Conservation (phyloP, 1,140 invertebrate species). For the Tribolium madens region DNA sequence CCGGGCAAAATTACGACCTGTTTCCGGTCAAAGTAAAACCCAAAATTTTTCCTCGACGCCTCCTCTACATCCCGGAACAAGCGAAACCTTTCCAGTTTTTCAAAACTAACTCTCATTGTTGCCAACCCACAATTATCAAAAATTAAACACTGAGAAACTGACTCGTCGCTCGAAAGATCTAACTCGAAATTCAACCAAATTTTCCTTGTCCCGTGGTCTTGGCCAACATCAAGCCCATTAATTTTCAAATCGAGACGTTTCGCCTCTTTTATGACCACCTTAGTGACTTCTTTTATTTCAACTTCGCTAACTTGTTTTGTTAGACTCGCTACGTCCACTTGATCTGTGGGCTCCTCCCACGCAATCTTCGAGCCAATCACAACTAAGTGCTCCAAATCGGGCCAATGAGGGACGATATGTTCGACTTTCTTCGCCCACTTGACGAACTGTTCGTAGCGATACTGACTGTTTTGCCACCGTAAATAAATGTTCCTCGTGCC, state of each 20-base stretch:
- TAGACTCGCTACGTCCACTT: background rate
- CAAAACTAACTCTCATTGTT: constrained; percentile 50
- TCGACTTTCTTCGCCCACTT: constrained; percentile 33
- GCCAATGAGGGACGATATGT: constrained; percentile 50
- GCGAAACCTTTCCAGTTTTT: constrained; percentile 48
- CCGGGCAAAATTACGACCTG: constrained; percentile 52
- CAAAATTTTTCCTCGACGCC: background rate
- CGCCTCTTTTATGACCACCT: background rate
- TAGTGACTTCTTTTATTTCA: background rate
- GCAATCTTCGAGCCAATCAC: background rate
- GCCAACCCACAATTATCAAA: constrained; percentile 53
- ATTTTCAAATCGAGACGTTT: constrained; percentile 34
- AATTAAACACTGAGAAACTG: constrained; percentile 18
- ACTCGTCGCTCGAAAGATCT: background rate
- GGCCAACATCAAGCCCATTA: constrained; percentile 32
- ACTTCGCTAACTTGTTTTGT: background rate
- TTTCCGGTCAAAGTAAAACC: constrained; percentile 53
- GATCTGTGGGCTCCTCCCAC: background rate
- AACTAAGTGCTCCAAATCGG: constrained; percentile 26
- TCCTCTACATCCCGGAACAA: constrained; percentile 49
- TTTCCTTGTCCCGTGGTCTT: constrained; percentile 25
- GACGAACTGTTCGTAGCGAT: constrained; percentile 43
- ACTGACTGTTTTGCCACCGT: constrained; percentile 46
- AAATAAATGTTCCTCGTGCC: constrained; percentile 49
- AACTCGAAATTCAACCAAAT: constrained; percentile 52